Percentiles rank a stretch among this genome's conserved stretches.
Evolutionary conservation across 2,113 vertebrate genomes (phyloP).

Genomic region (Podarcis cretensis): DNA sequence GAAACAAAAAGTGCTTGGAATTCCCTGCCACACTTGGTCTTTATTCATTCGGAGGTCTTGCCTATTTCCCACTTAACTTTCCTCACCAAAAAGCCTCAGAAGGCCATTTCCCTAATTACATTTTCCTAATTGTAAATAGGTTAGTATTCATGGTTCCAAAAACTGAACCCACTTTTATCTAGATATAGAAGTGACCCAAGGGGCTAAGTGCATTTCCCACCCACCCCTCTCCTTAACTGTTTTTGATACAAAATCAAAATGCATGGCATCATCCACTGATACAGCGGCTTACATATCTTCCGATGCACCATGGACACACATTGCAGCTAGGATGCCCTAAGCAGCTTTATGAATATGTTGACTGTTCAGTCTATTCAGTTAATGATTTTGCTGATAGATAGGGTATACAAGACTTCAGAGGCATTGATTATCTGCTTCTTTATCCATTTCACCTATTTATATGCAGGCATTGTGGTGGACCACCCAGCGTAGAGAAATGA

Average conservation of each 20-base stretch:
- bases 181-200: too few relatives aligned
- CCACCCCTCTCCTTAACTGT: too few relatives aligned
- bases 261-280: not conserved
- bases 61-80: not conserved
- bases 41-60: not conserved
- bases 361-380: not conserved
- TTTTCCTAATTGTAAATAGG: not conserved
- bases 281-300: not conserved
- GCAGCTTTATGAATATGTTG: not conserved
- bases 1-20: not conserved
- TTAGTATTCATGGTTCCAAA: not conserved
- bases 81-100: not conserved
- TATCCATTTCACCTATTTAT: not conserved
- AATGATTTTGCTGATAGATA: not conserved
- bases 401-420: not conserved
- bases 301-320: not conserved
- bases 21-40: not conserved
- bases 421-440: not conserved
- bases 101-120: not conserved
- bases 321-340: not conserved
- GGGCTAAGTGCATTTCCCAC: not conserved
- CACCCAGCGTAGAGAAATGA: not conserved
- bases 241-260: not conserved
- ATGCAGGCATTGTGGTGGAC: not conserved
- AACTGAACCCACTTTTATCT: not conserved